These are phyloP conservation scores for Girardinichthys multiradiatus DNA, from an alignment of 2,113 vertebrate genomes.

Conservation along the genomic window DNA sequence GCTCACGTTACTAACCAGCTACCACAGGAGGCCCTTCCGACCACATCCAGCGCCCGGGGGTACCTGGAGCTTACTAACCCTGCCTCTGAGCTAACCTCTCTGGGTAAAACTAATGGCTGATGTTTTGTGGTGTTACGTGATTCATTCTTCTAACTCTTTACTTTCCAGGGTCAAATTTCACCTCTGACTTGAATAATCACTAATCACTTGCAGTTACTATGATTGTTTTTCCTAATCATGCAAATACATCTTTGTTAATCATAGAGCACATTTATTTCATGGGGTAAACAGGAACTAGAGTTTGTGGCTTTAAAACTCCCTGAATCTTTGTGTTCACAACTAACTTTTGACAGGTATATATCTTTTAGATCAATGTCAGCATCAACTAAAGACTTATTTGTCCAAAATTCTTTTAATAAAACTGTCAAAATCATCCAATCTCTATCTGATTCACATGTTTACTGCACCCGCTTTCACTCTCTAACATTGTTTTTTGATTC, in stretches of 20 bases:
- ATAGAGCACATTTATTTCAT: background rate
- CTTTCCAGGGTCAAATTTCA: background rate
- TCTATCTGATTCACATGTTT: no score
- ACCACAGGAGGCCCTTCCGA: conserved; percentile 46
- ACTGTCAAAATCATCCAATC: no score
- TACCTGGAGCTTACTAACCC: conserved; percentile 72
- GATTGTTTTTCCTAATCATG: background rate
- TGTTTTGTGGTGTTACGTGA: conserved; percentile 46
- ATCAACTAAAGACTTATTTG: no score
- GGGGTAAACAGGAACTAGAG: no score
- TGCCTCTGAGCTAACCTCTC: conserved; percentile 64
- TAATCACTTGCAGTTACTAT: background rate
- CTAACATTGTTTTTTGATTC: background rate
- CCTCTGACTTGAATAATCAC: background rate
- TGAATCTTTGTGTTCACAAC: no score
- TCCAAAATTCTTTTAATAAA: no score
- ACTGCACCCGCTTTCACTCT: no score
- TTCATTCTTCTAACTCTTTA: conserved; percentile 12
- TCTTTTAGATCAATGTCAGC: no score
- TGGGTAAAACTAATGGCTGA: conserved; percentile 70
- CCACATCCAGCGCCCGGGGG: conserved; percentile 49
- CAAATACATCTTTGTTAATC: background rate
- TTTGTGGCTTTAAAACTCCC: no score
- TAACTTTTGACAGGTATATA: no score
- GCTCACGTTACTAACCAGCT: conserved; percentile 62